Conservation (phyloP, 2,113 vertebrate genomes). For the Silurus meridionalis region DNA sequence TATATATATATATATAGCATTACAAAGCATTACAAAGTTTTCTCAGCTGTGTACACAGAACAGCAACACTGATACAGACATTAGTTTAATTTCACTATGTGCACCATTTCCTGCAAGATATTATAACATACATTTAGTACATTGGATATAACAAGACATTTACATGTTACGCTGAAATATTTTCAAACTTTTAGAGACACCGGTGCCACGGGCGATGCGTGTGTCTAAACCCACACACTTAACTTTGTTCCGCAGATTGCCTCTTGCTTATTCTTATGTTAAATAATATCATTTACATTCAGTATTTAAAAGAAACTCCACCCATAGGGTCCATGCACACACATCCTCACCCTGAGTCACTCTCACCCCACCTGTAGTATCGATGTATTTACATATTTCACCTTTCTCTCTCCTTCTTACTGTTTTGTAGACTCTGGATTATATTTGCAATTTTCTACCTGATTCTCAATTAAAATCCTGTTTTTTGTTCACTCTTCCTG, state of each 20-base stretch:
- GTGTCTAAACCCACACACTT: background rate
- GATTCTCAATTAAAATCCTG: background rate
- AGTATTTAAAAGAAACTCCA: background rate
- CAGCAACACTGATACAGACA: background rate
- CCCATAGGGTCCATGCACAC: background rate
- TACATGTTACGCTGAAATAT: background rate
- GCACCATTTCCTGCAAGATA: background rate
- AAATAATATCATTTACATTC: constrained; percentile 21
- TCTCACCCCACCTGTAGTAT: constrained; percentile 24
- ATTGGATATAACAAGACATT: background rate
- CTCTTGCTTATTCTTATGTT: constrained; percentile 6
- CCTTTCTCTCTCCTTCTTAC: background rate
- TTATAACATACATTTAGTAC: background rate
- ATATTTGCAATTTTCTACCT: background rate
- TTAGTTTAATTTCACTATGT: background rate
- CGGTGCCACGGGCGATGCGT: background rate
- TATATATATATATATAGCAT: background rate
- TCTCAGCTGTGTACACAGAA: background rate
- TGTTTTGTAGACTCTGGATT: background rate
- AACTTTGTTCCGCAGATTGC: background rate
- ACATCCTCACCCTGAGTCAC: background rate
- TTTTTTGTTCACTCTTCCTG: background rate
- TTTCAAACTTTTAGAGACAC: background rate
- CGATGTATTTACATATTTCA: background rate
- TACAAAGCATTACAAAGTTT: background rate